Evolutionary conservation across 2,888 invertebrate genomes (phyloP), one percentile per base, ranked within the genome.

Genomic region (Pachydiplax longipennis): DNA sequence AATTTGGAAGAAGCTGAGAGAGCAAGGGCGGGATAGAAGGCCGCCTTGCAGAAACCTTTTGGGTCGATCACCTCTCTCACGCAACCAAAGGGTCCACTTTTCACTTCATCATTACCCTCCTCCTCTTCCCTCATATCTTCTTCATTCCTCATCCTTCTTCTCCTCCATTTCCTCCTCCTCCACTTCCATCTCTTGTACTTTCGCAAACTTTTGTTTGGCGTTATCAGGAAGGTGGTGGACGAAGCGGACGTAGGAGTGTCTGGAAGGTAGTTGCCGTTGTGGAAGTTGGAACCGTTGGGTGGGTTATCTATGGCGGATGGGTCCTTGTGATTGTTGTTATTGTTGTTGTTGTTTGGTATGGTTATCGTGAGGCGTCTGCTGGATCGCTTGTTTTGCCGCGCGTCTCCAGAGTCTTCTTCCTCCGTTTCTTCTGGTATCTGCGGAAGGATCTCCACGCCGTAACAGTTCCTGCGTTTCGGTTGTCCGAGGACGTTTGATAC

Each of bases 351-450:
- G 87, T n/a, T 61, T 35, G 87, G 61, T 35, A 87, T 37, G 35
- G 61, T 87, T 48, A 87, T 58, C 35, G 87, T 87, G 1, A 87
- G 61, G n/a, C 87, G 87, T 22, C 87, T 58, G 61, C 87, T 87
- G n/a, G 37, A 37, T 18, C 87, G 6, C 40, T 87, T 87, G 35
- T 35, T n/a, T 22, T 61, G 61, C 5, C 83, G 31, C 6, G 35
- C 58, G 10, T 87, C 87, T 12, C 87, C 65, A 3, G 87, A 87
- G 4, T 87, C 87, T 3, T 87, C 87, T 31, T 87, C 87, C 18
- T 87, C 87, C 13, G 87, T 87, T n/a, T 87, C 87, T 40, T 87
- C 87, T 8, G 87, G 87, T 35, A 87, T 87, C 65, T 87, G 87
- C 3, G 87, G 87, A 25, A 87, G 87, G n/a, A 87, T 87, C 40